Percentiles rank a stretch among this genome's conserved stretches.
Conservation (phyloP, 2,888 invertebrate genomes). For the Colostygia pectinataria region DNA sequence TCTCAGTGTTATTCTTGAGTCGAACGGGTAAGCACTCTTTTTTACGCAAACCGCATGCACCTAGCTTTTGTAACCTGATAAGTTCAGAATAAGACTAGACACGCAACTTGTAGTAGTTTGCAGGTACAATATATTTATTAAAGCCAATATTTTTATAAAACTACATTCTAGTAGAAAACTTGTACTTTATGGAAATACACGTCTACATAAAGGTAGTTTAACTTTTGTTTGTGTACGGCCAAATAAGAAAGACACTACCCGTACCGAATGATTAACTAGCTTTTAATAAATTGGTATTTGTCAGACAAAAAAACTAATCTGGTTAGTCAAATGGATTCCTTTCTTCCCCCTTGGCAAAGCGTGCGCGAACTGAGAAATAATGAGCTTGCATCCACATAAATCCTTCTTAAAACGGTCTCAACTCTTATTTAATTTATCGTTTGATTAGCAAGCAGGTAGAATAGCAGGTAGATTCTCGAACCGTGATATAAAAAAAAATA, state of each 20-base stretch:
- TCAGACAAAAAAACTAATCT: slow-evolving; percentile 15
- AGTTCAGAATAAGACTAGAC: slow-evolving; percentile 30
- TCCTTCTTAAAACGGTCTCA: slow-evolving; percentile 46
- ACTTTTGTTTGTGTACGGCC: too few relatives aligned
- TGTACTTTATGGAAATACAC: too few relatives aligned
- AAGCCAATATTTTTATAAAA: slow-evolving; percentile 34
- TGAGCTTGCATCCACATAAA: slow-evolving; percentile 63
- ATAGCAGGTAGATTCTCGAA: slow-evolving; percentile 63
- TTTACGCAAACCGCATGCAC: slow-evolving; percentile 8
- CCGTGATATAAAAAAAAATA: slow-evolving; percentile 40
- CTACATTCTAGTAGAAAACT: slow-evolving; percentile 14
- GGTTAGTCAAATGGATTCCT: slow-evolving; percentile 33
- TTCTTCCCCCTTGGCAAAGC: slow-evolving; percentile 27
- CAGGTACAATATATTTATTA: slow-evolving; percentile 12
- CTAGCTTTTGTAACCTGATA: slow-evolving; percentile 28
- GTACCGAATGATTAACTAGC: not conserved
- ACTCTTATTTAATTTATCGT: slow-evolving; percentile 71
- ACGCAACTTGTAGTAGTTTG: too few relatives aligned
- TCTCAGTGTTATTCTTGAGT: too few relatives aligned
- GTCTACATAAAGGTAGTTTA: too few relatives aligned
- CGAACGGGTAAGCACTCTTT: too few relatives aligned
- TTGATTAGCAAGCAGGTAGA: slow-evolving; percentile 71
- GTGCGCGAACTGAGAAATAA: slow-evolving; percentile 63
- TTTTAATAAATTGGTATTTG: slow-evolving; percentile 9
- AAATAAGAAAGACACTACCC: too few relatives aligned